Evolutionary conservation across 2,113 vertebrate genomes (phyloP), one percentile per base, ranked within the genome.

Genomic region (Coptodon rendalli): DNA sequence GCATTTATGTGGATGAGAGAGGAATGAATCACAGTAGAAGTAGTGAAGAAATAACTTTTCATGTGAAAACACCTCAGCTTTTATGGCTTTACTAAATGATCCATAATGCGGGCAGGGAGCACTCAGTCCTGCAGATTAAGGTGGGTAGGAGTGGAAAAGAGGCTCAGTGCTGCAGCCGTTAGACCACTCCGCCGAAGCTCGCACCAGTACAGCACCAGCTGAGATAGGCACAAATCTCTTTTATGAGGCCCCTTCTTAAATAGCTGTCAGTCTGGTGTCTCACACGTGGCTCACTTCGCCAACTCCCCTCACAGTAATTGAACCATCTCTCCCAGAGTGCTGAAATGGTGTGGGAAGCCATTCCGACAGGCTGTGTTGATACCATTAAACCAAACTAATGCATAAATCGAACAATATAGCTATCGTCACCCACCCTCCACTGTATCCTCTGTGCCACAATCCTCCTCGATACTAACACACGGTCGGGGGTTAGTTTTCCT

Each of bases 71-170:
- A 96, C 95, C 96, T 96, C 87, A 90, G 95, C 91, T 95, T 96
- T 97, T 96, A 97, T 95, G 92, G 93, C 92, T 92, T 95, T 93
- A 92, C 95, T 96, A 97, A 97, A 97, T 95, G 95, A 94, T 94
- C 95, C 94, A 96, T 97, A 96, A 97, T 96, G 94, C 90, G 34
- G 87, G 91, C 81, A 89, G 93, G 90, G 93, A 93, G 93, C 92
- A 89, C 93, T 94, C 91, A 91, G 93, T 95, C 91, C 93, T 87
- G 66, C 86, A 91, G 94, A 95, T 96, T 95, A 88, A 91, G 91
- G 89, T 71, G 84, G 91, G 88, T 86, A 73, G 66, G 83, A 89
- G 85, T 16, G 54, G 82, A 78, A 82, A 89, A 84, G 86, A 86
- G 76, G 79, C 92, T 90, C 91, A 29, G 54, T 57, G 80, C 87